Base-by-base conservation (phyloP, 2,888 invertebrate genomes). In the Drosophila testacea region DNA sequence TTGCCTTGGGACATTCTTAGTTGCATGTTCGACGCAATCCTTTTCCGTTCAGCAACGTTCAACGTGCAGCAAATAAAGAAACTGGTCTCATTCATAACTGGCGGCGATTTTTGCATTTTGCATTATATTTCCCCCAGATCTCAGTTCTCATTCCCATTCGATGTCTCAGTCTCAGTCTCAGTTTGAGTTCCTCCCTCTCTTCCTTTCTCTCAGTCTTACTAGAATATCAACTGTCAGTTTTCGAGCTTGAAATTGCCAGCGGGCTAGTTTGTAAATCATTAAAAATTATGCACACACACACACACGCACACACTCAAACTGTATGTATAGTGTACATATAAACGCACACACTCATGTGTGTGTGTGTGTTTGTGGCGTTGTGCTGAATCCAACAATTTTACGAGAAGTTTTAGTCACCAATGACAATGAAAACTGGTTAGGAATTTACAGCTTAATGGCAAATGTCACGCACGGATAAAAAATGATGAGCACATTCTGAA, bases 151-250 rank as follows among this genome's bases (percentile, higher is more conserved):
- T 73, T 68, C 68, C 74, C 68, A 73, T 52, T 63, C 55, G 16
- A 16, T 56, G 36, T 64, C 56, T 72, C 67, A 34, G 41, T 51
- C 38, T 41, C 57, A 32, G 34, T 51, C 39, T 51, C 39, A 60
- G 60, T 65, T 54, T 60, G 57, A 22, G 22, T 22, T 22, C 65
- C 44, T 57, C 48, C 55, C 30, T 51, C 16, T 32, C 38, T 39
- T 22, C 32, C 13, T 56, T 13, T 42, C 6, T 61, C 50, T 64
- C 10, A 69, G 64, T 71, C 77, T 74, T 68, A 77, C 62, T 48
- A 38, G 80, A 78, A 83, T 88, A 90, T 88, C 90, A 90, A 91
- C 90, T 90, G 90, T 90, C 91, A 90, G 91, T 90, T 89, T 77
- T 88, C 77, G 77, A 83, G 88, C 83, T 83, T 64, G 7, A 72